These are phyloP conservation scores for Trichogramma pretiosum DNA, from an alignment of 1,140 invertebrate species.

Conservation along the genomic window DNA sequence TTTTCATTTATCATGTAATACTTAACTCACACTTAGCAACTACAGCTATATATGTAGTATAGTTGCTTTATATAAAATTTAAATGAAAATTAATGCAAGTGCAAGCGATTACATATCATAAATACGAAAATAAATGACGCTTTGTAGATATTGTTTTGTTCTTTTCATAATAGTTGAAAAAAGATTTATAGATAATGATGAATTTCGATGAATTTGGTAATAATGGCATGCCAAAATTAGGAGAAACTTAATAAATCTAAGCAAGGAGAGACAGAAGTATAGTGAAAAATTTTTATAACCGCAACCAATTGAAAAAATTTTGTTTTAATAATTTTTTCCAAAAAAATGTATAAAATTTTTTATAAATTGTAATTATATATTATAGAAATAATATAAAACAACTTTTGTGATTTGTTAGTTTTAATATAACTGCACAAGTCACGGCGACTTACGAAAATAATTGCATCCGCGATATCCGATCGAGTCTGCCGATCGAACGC, in stretches of 20 bases:
- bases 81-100: slow-evolving; percentile 32
- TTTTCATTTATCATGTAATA: too few relatives aligned
- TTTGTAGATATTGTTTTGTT: background rate
- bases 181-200: slow-evolving; percentile 40
- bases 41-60: background rate
- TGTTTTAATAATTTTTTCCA: slow-evolving; percentile 24
- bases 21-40: too few relatives aligned
- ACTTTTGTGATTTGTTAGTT: slow-evolving; percentile 44
- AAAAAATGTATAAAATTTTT: slow-evolving; percentile 2
- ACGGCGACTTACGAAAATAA: slow-evolving; percentile 30
- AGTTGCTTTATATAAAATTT: slow-evolving; percentile 24
- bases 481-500: slow-evolving; percentile 1
- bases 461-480: slow-evolving; percentile 15
- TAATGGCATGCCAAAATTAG: slow-evolving; percentile 43
- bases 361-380: slow-evolving; percentile 20
- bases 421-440: slow-evolving; percentile 47
- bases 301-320: slow-evolving; percentile 39
- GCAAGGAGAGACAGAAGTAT: slow-evolving; percentile 38
- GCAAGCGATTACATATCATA: slow-evolving; percentile 29
- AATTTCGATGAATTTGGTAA: slow-evolving; percentile 43
- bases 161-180: slow-evolving; percentile 22
- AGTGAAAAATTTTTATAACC: slow-evolving; percentile 46
- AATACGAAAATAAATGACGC: slow-evolving; percentile 18
- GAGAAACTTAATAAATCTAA: slow-evolving; percentile 43
- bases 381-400: too few relatives aligned